These are phyloP conservation scores for Parotocinclus haroldoi DNA, from an alignment of 2,797 vertebrate species.

Conservation along the genomic window DNA sequence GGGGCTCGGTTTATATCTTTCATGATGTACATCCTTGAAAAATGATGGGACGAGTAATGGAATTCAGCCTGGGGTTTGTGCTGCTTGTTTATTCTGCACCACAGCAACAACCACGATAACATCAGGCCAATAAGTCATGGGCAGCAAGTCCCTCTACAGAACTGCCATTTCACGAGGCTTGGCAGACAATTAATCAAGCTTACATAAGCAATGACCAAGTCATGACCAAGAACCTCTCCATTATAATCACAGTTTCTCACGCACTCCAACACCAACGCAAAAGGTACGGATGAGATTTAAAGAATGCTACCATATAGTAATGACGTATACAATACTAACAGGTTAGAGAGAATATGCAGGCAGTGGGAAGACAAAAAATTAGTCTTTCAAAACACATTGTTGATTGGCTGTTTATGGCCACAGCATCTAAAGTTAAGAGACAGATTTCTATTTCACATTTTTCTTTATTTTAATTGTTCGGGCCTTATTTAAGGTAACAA, in stretches of 20 bases:
- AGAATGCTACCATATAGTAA: not conserved
- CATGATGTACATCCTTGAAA: slow-evolving; percentile 15
- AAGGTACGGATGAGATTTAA: not conserved
- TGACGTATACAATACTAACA: too few relatives aligned
- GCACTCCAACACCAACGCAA: slow-evolving; percentile 15
- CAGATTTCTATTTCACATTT: too few relatives aligned
- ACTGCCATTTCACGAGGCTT: slow-evolving; percentile 38
- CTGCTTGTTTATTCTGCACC: slow-evolving; percentile 35
- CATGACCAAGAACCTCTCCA: slow-evolving; percentile 29
- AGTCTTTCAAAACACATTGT: too few relatives aligned
- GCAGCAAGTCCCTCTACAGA: slow-evolving; percentile 19
- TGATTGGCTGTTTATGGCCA: too few relatives aligned
- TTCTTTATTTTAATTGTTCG: too few relatives aligned
- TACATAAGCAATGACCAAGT: slow-evolving; percentile 40
- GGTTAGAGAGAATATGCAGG: too few relatives aligned
- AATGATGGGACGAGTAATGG: slow-evolving; percentile 24
- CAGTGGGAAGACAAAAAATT: too few relatives aligned
- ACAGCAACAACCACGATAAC: slow-evolving; percentile 36
- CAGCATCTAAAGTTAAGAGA: too few relatives aligned
- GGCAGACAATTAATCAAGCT: slow-evolving; percentile 49
- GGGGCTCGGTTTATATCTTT: not conserved
- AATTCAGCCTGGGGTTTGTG: slow-evolving; percentile 17
- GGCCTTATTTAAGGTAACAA: too few relatives aligned
- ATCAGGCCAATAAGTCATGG: slow-evolving; percentile 41
- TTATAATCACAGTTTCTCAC: slow-evolving; percentile 24